Percentiles rank a stretch among this genome's conserved stretches.
Evolutionary conservation across 2,888 invertebrate genomes (phyloP).

Genomic region (Lycaena phlaeas): DNA sequence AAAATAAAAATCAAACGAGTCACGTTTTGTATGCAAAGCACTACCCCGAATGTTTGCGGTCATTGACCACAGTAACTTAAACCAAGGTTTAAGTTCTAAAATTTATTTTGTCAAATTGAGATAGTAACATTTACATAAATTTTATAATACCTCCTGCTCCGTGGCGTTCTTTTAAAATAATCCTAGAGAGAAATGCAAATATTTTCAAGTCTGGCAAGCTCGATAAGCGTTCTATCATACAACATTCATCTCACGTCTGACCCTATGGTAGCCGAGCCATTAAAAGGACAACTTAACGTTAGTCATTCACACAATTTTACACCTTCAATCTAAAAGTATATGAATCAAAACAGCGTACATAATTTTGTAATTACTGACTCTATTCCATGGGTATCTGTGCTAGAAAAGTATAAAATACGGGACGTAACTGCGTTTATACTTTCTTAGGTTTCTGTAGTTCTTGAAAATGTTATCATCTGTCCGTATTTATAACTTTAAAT

Average conservation of each 20-base stretch:
- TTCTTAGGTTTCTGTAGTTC: no score
- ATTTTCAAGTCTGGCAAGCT: no score
- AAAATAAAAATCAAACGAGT: conserved; percentile 14
- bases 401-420: background rate
- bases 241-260: conserved; percentile 37
- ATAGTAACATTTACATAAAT: no score
- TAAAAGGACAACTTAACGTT: conserved; percentile 7
- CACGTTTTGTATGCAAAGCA: conserved; percentile 42
- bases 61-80: conserved; percentile 42
- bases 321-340: conserved; percentile 11
- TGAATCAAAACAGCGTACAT: background rate
- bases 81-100: background rate
- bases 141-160: no score
- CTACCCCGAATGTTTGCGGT: conserved; percentile 38
- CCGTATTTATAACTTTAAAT: no score
- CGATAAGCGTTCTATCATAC: conserved; percentile 23
- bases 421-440: background rate
- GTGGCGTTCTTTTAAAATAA: no score
- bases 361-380: background rate
- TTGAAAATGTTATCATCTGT: no score
- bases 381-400: background rate
- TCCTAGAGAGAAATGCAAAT: no score
- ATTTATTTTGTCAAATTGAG: no score
- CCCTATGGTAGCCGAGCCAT: conserved; percentile 23
- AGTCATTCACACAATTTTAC: conserved; percentile 11